These are phyloP conservation scores for Muraenolepis orangiensis DNA, from an alignment of 2,797 vertebrate genomes.

Conservation along the genomic window DNA sequence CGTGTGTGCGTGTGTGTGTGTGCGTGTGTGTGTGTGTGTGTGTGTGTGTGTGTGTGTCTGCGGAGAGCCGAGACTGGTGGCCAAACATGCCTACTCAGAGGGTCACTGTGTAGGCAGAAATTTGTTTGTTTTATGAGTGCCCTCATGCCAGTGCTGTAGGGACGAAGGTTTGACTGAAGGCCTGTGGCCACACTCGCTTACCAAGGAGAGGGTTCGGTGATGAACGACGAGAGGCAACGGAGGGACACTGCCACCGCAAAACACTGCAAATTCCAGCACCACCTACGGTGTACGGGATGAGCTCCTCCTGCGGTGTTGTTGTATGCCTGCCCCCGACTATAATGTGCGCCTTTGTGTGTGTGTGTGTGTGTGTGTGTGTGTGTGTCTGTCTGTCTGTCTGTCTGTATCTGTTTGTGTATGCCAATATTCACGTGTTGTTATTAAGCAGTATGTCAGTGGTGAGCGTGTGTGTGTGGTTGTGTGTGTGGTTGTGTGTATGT, in stretches of 20 bases:
- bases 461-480: not conserved
- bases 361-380: conserved; percentile 8
- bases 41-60: conserved; percentile 5
- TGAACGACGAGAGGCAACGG: conserved; percentile 78
- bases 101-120: conserved; percentile 59
- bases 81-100: conserved; percentile 57
- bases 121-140: conserved; percentile 75
- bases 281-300: not conserved
- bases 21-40: not conserved
- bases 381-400: conserved; percentile 41
- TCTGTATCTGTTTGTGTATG: conserved; percentile 42
- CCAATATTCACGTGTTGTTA: too few relatives aligned
- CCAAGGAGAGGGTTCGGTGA: conserved; percentile 77
- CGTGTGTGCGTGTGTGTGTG: conserved; percentile 16
- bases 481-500: too few relatives aligned
- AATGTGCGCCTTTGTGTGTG: conserved; percentile 11
- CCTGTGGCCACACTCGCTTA: conserved; percentile 75
- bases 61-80: conserved; percentile 22
- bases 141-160: conserved; percentile 61
- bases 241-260: conserved; percentile 78
- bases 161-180: conserved; percentile 74
- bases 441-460: too few relatives aligned
- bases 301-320: not conserved
- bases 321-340: not conserved
- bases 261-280: conserved; percentile 77